Percentiles rank a stretch among this genome's conserved stretches.
Evolutionary conservation across 2,888 invertebrate species (phyloP).

Genomic region (Temnothorax rugatulus): DNA sequence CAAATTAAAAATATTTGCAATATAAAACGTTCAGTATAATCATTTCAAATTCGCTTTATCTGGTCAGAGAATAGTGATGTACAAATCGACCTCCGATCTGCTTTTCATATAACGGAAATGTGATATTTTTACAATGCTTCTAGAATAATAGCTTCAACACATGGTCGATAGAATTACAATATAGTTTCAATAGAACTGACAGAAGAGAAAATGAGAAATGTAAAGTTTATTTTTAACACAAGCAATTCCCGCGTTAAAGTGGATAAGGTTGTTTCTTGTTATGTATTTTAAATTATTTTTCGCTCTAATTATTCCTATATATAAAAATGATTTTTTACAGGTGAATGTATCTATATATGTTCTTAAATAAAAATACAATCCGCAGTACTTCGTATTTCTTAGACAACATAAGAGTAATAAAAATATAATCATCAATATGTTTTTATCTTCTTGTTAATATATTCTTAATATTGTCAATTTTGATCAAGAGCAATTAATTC

Average conservation of each 20-base stretch:
- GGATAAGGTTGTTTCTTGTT: background rate
- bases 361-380: background rate
- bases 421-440: background rate
- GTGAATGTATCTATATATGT: background rate
- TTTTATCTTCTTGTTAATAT: background rate
- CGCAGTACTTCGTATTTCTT: background rate
- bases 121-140: slow-evolving; percentile 10
- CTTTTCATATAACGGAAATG: slow-evolving; percentile 18
- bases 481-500: background rate
- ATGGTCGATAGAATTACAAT: background rate
- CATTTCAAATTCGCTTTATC: background rate
- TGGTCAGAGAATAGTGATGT: slow-evolving; percentile 2
- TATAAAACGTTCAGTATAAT: background rate
- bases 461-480: slow-evolving; percentile 1
- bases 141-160: slow-evolving; percentile 20
- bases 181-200: background rate
- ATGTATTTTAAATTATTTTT: background rate
- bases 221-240: slow-evolving; percentile 4
- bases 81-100: slow-evolving; percentile 5
- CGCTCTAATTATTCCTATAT: background rate
- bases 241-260: background rate
- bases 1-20: background rate
- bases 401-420: background rate
- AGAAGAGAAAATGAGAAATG: slow-evolving; percentile 12
- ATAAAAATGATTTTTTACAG: background rate